Evolutionary conservation across 2,113 vertebrate species (phyloP).

Genomic region (Platanista minor): DNA sequence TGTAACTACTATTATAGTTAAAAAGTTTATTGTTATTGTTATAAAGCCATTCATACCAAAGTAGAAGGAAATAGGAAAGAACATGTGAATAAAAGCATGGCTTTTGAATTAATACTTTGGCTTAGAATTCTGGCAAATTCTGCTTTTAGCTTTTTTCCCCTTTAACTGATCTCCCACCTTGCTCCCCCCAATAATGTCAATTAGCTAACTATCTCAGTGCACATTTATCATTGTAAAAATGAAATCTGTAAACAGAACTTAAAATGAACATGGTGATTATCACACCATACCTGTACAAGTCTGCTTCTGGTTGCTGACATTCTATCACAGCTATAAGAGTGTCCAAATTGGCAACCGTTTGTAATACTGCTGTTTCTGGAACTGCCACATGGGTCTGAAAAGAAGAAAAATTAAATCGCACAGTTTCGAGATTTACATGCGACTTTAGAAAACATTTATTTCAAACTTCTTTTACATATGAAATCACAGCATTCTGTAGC

Average conservation of each 20-base stretch:
- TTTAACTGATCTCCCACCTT: background rate
- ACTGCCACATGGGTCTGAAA: constrained; percentile 91
- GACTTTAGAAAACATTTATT: background rate
- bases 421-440: background rate
- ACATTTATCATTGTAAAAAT: background rate
- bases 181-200: background rate
- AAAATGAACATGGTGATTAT: background rate
- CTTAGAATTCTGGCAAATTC: constrained; percentile 17
- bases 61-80: background rate
- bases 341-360: constrained; percentile 92
- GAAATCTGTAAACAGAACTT: background rate
- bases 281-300: constrained; percentile 91
- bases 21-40: background rate
- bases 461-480: background rate
- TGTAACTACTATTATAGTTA: background rate
- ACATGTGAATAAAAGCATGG: background rate
- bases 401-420: background rate
- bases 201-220: background rate
- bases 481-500: background rate
- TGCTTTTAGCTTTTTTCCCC: background rate
- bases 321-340: constrained; percentile 93
- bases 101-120: background rate
- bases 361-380: constrained; percentile 93
- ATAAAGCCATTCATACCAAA: background rate
- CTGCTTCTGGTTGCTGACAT: constrained; percentile 96